Conservation (phyloP, 2,113 vertebrate species). For the Chaenocephalus aceratus region DNA sequence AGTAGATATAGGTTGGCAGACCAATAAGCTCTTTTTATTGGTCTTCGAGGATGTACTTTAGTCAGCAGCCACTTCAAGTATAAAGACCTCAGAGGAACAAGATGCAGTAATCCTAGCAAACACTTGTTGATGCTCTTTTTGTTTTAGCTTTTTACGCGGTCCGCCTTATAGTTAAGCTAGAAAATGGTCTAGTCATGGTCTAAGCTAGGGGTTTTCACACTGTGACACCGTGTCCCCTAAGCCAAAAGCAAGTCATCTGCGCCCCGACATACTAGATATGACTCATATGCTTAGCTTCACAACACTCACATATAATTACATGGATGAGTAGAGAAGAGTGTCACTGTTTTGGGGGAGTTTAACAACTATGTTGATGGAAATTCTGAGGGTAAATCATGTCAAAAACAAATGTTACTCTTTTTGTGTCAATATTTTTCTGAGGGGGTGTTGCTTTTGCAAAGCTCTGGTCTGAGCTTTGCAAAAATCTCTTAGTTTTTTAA, state of each 20-base stretch:
- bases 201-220: background rate
- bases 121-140: background rate
- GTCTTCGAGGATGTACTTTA: conserved; percentile 8
- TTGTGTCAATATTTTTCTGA: too few species aligned
- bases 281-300: background rate
- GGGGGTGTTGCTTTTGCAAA: too few species aligned
- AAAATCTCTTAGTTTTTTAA: background rate
- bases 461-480: background rate
- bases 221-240: background rate
- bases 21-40: background rate
- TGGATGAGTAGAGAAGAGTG: background rate
- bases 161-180: background rate
- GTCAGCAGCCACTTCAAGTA: background rate
- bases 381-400: background rate
- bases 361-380: background rate
- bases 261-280: background rate
- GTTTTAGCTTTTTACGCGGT: background rate
- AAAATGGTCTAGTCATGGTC: background rate
- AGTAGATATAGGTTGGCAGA: background rate
- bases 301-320: background rate
- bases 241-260: too few species aligned
- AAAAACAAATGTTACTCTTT: background rate
- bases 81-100: conserved; percentile 2
- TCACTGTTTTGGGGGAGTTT: background rate
- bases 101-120: background rate